phyloP scores from a whole-genome alignment of 2,888 invertebrate genomes.

The Pemphredon lugubris region DNA sequence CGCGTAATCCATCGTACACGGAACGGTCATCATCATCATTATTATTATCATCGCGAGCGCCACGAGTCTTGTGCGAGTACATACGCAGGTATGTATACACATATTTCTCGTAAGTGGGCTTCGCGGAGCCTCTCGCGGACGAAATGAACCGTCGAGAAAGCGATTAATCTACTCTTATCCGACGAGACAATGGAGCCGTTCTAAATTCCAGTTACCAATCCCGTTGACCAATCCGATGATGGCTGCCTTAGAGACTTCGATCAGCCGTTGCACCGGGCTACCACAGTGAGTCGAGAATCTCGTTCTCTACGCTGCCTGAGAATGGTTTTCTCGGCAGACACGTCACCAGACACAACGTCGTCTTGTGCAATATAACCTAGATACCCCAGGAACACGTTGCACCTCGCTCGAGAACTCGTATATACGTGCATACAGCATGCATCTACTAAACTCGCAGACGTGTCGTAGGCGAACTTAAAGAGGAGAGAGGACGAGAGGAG shows the following conservation, averaged over 20 bases:
- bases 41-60: slow-evolving; percentile 9
- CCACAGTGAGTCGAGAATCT: slow-evolving; percentile 58
- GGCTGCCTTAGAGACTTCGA: slow-evolving; percentile 28
- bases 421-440: slow-evolving; percentile 19
- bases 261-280: slow-evolving; percentile 35
- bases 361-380: slow-evolving; percentile 71
- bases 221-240: slow-evolving; percentile 63
- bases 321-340: slow-evolving; percentile 58
- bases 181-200: slow-evolving; percentile 69
- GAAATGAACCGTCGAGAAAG: slow-evolving; percentile 43
- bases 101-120: neutral
- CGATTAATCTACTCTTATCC: slow-evolving; percentile 61
- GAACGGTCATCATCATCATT: slow-evolving; percentile 33
- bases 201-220: slow-evolving; percentile 67
- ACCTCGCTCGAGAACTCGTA: slow-evolving; percentile 47
- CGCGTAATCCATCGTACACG: slow-evolving; percentile 39
- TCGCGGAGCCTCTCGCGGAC: slow-evolving; percentile 6
- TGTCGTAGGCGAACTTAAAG: slow-evolving; percentile 6
- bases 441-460: slow-evolving; percentile 2
- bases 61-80: slow-evolving; percentile 9
- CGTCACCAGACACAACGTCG: slow-evolving; percentile 66
- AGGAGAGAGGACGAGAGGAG: neutral
- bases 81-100: neutral
- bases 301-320: slow-evolving; percentile 49
- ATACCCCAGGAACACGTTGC: slow-evolving; percentile 61